Conservation (phyloP, 2,888 invertebrate genomes). For the Punctoribates punctum region DNA sequence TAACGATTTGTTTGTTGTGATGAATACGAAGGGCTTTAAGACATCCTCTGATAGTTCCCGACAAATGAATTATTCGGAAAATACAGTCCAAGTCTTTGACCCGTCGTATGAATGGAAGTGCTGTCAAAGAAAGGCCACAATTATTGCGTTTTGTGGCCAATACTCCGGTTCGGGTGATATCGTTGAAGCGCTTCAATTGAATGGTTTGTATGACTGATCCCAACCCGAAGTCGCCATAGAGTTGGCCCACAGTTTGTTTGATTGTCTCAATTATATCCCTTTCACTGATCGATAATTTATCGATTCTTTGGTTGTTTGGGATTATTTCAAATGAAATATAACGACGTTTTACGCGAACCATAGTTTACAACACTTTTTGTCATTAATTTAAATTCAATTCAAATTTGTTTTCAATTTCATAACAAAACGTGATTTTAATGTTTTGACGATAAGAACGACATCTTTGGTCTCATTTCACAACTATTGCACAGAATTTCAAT, state of each 20-base stretch:
- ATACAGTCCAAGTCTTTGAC: slow-evolving; percentile 26
- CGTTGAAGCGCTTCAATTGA: slow-evolving; percentile 37
- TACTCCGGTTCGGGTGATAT: slow-evolving; percentile 37
- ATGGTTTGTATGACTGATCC: slow-evolving; percentile 37
- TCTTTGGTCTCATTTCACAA: too few species aligned
- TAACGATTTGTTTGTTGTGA: slow-evolving; percentile 39
- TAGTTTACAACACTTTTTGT: neutral
- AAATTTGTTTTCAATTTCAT: too few species aligned
- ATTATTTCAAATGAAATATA: slow-evolving; percentile 39
- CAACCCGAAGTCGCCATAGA: slow-evolving; percentile 43
- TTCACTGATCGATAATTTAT: slow-evolving; percentile 8
- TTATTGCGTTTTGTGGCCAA: slow-evolving; percentile 36
- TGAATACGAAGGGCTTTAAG: slow-evolving; percentile 34
- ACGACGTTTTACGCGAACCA: slow-evolving; percentile 44
- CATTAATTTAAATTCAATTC: too few species aligned
- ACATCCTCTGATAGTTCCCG: slow-evolving; percentile 42
- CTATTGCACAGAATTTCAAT: too few species aligned
- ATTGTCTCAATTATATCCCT: slow-evolving; percentile 34
- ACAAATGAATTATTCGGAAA: slow-evolving; percentile 29
- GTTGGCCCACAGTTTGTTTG: slow-evolving; percentile 17
- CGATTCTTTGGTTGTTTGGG: neutral
- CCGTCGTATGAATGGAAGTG: slow-evolving; percentile 40
- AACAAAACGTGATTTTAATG: too few species aligned
- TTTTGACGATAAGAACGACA: too few species aligned
- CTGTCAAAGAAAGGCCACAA: slow-evolving; percentile 29